These are phyloP conservation scores for Eupeodes luniger DNA, from an alignment of 2,888 invertebrate species.

Conservation along the genomic window DNA sequence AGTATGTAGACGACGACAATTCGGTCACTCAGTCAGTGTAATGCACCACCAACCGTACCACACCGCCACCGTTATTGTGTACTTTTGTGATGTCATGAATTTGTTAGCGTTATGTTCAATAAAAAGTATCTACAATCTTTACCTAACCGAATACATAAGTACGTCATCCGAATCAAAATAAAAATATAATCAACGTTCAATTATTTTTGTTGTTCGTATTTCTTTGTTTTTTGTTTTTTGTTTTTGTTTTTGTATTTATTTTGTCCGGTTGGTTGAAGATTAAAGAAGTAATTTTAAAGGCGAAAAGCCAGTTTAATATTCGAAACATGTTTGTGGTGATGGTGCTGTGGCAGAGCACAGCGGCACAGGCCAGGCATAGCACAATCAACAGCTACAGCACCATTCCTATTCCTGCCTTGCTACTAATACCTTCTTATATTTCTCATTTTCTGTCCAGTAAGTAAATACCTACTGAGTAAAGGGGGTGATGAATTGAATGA, in stretches of 20 bases:
- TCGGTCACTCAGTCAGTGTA: conserved; percentile 19
- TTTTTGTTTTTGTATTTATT: neutral
- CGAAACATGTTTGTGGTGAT: neutral
- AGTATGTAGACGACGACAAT: neutral
- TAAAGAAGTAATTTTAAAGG: neutral
- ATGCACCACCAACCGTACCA: neutral
- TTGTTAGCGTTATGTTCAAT: neutral
- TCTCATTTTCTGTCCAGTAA: neutral
- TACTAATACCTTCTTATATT: neutral
- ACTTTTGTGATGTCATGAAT: conserved; percentile 5
- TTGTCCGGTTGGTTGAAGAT: too few species aligned
- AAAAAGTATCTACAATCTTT: neutral
- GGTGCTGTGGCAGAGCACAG: too few species aligned
- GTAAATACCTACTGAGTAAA: neutral
- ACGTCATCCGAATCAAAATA: neutral
- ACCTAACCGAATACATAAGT: neutral
- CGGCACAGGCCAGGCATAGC: too few species aligned
- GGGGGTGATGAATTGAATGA: neutral
- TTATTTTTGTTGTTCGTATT: neutral
- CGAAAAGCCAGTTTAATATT: conserved; percentile 19
- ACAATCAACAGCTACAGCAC: neutral
- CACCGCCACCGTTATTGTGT: neutral
- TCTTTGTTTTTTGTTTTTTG: neutral
- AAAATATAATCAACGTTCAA: neutral
- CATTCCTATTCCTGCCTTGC: too few species aligned